These are phyloP conservation scores for Atractosteus spatula DNA, from an alignment of 2,113 vertebrate genomes.

Conservation along the genomic window DNA sequence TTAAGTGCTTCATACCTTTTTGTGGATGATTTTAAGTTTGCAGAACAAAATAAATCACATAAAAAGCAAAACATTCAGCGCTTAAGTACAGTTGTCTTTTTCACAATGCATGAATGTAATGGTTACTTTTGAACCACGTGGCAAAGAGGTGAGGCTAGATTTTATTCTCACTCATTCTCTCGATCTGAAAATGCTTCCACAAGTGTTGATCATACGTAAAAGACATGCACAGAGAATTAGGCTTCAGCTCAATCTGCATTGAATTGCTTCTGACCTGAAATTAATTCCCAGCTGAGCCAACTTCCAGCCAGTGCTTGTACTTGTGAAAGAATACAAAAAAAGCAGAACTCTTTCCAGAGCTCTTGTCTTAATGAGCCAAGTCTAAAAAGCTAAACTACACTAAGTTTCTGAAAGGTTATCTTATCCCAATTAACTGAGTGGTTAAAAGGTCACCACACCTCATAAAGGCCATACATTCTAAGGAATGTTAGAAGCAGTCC, in stretches of 20 bases:
- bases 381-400: constrained; percentile 52
- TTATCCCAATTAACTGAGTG: constrained; percentile 65
- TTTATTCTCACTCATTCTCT: not conserved
- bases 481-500: constrained; percentile 45
- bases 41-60: too few species aligned
- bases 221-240: constrained; percentile 32
- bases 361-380: constrained; percentile 58
- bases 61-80: too few species aligned
- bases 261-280: constrained; percentile 56
- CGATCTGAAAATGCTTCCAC: constrained; percentile 11
- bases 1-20: too few species aligned
- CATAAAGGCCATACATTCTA: constrained; percentile 45
- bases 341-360: constrained; percentile 43
- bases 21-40: too few species aligned
- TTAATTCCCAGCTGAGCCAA: constrained; percentile 43
- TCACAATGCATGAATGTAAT: too few species aligned
- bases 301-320: constrained; percentile 36
- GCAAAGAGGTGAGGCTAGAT: too few species aligned
- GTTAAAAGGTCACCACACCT: constrained; percentile 70
- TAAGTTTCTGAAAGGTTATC: constrained; percentile 66
- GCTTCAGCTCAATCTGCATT: constrained; percentile 31
- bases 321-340: constrained; percentile 32
- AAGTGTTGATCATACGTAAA: constrained; percentile 16
- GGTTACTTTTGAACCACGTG: too few species aligned
- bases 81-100: too few species aligned